These are phyloP conservation scores for Pseudonaja textilis DNA, from an alignment of 2,113 vertebrate genomes.

Conservation along the genomic window DNA sequence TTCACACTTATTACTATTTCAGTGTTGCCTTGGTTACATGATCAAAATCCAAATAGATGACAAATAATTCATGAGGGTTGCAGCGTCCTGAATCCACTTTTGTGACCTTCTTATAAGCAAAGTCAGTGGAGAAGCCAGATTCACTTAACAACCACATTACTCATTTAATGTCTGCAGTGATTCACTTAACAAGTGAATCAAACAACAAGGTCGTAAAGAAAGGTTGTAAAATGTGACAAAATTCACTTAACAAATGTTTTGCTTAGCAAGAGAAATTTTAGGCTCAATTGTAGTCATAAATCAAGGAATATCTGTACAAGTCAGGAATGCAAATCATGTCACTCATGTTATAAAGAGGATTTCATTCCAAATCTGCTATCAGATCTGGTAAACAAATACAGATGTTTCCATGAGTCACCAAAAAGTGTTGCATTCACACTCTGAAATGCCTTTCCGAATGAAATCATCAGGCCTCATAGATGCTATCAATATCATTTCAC, in stretches of 20 bases:
- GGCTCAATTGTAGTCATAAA: fast-evolving
- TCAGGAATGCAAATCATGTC: neutral
- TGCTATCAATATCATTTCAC: neutral
- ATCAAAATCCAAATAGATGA: neutral
- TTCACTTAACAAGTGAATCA: neutral
- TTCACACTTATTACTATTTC: neutral
- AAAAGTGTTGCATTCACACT: neutral
- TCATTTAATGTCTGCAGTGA: neutral
- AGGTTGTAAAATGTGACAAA: neutral
- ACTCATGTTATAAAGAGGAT: neutral
- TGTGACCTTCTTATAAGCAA: neutral
- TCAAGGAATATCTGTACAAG: neutral
- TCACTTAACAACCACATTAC: neutral
- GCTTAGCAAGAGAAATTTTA: neutral
- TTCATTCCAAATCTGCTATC: neutral
- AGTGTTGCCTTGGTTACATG: neutral
- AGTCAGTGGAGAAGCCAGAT: neutral
- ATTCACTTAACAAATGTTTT: neutral
- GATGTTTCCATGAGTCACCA: neutral
- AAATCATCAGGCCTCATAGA: neutral
- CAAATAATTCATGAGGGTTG: neutral
- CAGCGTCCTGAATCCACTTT: neutral
- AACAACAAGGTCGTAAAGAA: neutral
- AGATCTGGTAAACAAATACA: neutral
- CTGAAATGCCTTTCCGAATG: neutral